phyloP scores from a whole-genome alignment of 2,888 invertebrate species.

The Cephalotes varians region DNA sequence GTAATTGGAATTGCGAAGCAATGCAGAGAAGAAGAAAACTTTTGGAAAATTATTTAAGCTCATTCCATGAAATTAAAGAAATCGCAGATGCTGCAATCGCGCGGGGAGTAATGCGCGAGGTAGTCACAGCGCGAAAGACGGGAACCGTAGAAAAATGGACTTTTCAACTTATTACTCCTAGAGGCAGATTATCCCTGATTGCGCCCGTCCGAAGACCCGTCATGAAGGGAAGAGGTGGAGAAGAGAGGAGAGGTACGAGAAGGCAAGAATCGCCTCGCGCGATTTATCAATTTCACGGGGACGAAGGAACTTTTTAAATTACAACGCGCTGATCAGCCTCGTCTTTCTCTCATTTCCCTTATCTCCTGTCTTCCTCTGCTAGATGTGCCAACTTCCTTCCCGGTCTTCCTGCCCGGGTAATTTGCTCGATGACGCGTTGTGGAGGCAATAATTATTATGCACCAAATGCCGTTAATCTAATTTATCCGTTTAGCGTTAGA shows the following conservation, averaged over 20 bases:
- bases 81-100: conserved; percentile 40
- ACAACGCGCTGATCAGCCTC: conserved; percentile 77
- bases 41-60: conserved; percentile 41
- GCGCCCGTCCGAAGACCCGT: conserved; percentile 61
- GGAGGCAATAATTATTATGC: conserved; percentile 78
- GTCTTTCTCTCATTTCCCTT: conserved; percentile 72
- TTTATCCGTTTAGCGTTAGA: conserved; percentile 66
- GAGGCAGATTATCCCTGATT: conserved; percentile 78
- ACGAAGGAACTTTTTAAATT: conserved; percentile 79
- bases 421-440: conserved; percentile 61
- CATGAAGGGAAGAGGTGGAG: conserved; percentile 14
- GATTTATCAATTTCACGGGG: conserved; percentile 78
- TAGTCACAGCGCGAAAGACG: conserved; percentile 53
- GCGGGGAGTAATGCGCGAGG: conserved; percentile 8
- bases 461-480: conserved; percentile 76
- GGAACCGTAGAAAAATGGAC: conserved; percentile 72
- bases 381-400: conserved; percentile 41
- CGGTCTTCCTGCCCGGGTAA: conserved; percentile 52
- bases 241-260: conserved; percentile 28
- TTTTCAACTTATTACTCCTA: conserved; percentile 78
- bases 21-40: neutral
- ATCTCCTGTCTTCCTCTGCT: conserved; percentile 27
- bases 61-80: conserved; percentile 40
- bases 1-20: neutral
- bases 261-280: conserved; percentile 65